These are phyloP conservation scores for Stichopus chloronotus DNA, from an alignment of 35 echinoderm and acorn worm species.

Conservation along the genomic window DNA sequence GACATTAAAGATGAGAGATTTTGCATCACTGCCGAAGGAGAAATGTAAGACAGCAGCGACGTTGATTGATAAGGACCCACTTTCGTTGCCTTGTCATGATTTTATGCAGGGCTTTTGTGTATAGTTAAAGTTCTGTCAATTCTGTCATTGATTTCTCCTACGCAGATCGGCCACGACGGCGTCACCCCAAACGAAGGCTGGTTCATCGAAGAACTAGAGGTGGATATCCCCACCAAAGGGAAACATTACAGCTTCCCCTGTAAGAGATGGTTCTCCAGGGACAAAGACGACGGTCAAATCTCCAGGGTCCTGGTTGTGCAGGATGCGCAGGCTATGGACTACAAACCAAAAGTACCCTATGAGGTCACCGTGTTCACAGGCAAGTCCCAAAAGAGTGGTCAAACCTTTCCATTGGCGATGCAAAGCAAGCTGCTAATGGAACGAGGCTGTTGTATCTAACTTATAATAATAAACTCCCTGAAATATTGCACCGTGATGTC, in stretches of 20 bases:
- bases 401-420: not conserved
- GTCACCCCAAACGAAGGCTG: conserved; percentile 91
- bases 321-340: conserved; percentile 77
- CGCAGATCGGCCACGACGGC: conserved; percentile 95
- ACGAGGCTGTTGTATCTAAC: no score
- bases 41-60: no score
- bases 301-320: conserved; percentile 69
- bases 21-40: no score
- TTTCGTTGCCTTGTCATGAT: no score
- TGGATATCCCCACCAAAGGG: conserved; percentile 89
- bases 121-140: no score
- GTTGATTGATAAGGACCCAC: no score
- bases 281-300: conserved; percentile 96
- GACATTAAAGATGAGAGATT: no score
- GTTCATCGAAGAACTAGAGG: conserved; percentile 91
- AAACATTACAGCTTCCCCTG: conserved; percentile 94
- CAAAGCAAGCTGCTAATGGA: no score
- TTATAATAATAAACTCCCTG: no score
- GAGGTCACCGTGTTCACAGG: conserved; percentile 87
- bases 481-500: no score
- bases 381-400: not conserved
- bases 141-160: not conserved
- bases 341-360: conserved; percentile 95
- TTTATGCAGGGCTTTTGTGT: no score
- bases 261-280: conserved; percentile 94